These are phyloP conservation scores for Bombyx mandarina DNA, from an alignment of 1,140 invertebrate genomes.

Conservation along the genomic window DNA sequence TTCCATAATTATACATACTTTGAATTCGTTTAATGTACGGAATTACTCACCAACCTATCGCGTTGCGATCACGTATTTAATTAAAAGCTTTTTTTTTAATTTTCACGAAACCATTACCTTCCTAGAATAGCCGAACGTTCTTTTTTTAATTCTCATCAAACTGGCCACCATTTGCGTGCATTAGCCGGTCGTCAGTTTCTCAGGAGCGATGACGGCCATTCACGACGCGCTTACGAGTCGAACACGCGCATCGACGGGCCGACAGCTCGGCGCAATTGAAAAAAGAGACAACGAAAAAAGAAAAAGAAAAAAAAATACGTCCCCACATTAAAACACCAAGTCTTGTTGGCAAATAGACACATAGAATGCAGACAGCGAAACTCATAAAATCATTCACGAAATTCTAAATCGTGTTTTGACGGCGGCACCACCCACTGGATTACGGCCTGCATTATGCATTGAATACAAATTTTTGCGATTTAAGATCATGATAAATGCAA, in stretches of 20 bases:
- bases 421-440: conserved; percentile 56
- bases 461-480: conserved; percentile 48
- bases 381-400: conserved; percentile 25
- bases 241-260: conserved; percentile 12
- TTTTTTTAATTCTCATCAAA: conserved; percentile 2
- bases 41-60: not conserved
- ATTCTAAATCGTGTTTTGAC: conserved; percentile 44
- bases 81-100: not conserved
- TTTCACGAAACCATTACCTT: not conserved
- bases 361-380: conserved; percentile 1
- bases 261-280: conserved; percentile 6
- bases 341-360: not conserved
- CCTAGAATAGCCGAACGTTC: not conserved
- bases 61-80: not conserved
- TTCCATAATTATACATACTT: too few relatives aligned
- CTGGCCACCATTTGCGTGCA: conserved; percentile 35
- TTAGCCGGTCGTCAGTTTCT: conserved; percentile 41
- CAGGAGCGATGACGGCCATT: conserved; percentile 21
- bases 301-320: not conserved
- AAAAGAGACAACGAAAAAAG: not conserved
- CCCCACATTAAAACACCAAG: not conserved
- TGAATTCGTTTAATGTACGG: too few relatives aligned
- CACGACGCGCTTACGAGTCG: conserved; percentile 17
- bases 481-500: conserved; percentile 34
- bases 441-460: conserved; percentile 39